Evolutionary conservation across 2,113 vertebrate species (phyloP), one percentile per base, ranked within the genome.

Genomic region (Pseudois nayaur): DNA sequence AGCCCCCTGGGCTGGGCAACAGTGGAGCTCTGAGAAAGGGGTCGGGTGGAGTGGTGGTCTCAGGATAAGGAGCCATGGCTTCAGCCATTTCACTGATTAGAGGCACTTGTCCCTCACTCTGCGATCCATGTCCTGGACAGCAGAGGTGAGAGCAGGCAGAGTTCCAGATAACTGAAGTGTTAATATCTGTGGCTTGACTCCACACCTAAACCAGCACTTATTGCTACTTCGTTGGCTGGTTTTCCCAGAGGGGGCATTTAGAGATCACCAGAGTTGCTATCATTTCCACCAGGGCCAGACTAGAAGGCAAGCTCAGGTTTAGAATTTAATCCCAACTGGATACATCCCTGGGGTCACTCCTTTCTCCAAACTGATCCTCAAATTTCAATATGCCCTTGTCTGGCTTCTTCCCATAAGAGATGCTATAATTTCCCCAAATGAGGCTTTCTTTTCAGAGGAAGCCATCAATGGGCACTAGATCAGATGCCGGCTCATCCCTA

Each of bases 41-140:
- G 12, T 8, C 1, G 0, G 8, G 13, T 3, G 36, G 1, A 36
- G 27, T 8, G 27, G 40, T 4, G 16, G 43, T 23, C 23, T 48
- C 8, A 48, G 48, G 55, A 55, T 1, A 23, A 33, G 60, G 23
- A 5, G 29, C 17, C 62, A 7, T 1, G 54, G 33, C 11, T 55
- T 76, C 2, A 29, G 79, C 83, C 50, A 27, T 40, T 78, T 57
- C 5, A 3, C 27, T 27, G 13, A 17, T 10, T 11, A 45, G 25
- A n/a, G 62, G 13, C 40, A 16, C 40, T 1, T 50, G 21, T 25
- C 33, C 33, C 59, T 43, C 7, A 17, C 79, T 36, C 36, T 52
- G 91, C 50, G 5, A 6, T 45, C 45, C 62, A 0, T 27, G 54
- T 17, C n/a, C 67, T 76, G 55, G 48, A 7, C 17, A 23, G 29